Conservation (phyloP, 2,797 vertebrate genomes). For the Enteromius radiatus region DNA sequence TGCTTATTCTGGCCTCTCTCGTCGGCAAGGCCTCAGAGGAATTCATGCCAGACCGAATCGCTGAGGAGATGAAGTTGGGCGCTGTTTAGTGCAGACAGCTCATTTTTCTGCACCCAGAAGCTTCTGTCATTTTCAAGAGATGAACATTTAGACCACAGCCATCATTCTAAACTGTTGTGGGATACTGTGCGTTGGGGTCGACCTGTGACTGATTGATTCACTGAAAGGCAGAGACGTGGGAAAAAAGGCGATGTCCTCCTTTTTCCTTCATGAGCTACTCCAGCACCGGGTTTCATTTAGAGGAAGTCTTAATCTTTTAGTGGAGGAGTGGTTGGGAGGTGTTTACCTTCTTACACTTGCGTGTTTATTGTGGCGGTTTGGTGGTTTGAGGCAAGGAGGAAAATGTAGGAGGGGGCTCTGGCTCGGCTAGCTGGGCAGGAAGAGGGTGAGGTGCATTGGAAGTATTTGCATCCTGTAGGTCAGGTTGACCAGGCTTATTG, state of each 20-base stretch:
- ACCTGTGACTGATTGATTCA: conserved; percentile 44
- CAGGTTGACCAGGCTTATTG: conserved; percentile 42
- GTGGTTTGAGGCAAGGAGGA: conserved; percentile 4
- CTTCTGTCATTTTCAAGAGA: conserved; percentile 13
- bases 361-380: conserved; percentile 21
- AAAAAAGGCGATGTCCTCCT: conserved; percentile 28
- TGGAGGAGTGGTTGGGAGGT: background rate
- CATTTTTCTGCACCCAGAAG: conserved; percentile 22
- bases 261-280: conserved; percentile 8
- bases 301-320: conserved; percentile 33
- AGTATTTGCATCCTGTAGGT: conserved; percentile 37
- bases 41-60: conserved; percentile 25
- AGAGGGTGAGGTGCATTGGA: conserved; percentile 43
- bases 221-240: conserved; percentile 40
- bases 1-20: conserved; percentile 46
- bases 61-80: conserved; percentile 13
- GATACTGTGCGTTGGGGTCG: conserved; percentile 27
- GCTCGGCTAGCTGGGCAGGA: conserved; percentile 45
- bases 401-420: conserved; percentile 21
- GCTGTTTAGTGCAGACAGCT: background rate
- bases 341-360: conserved; percentile 16
- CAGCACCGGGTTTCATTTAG: conserved; percentile 11
- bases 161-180: conserved; percentile 25
- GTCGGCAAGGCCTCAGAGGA: conserved; percentile 16
- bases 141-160: conserved; percentile 21